Evolutionary conservation across 2,113 vertebrate species (phyloP), one percentile per base, ranked within the genome.

Genomic region (Semicossyphus pulcher): DNA sequence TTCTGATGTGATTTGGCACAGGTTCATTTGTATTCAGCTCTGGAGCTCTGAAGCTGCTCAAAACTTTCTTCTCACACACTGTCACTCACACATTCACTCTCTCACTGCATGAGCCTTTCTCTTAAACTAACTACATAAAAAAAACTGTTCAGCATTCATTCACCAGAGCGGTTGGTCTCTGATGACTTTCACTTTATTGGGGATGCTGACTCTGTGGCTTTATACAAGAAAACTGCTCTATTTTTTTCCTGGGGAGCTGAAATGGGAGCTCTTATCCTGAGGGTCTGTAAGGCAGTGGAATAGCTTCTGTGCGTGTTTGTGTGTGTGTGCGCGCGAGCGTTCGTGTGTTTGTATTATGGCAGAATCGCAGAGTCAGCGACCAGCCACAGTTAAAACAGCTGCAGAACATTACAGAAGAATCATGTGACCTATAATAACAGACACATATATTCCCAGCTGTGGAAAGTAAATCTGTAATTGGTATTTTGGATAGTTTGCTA

Each of bases 381-480:
- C 72, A 75, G 81, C 78, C 69, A 34, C 63, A 85, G 85, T 80
- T 39, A 74, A 80, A 44, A 87, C 91, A 92, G 89, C 90, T 92
- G 91, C 84, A 85, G 83, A 84, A 79, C 83, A 90, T 92, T 91
- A 91, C 80, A 79, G 72, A 69, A 58, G 81, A 80, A 23, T 56
- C 88, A 90, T 75, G 83, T 90, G 91, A 91, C 77, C 80, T 72
- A 45, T 65, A 86, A 78, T 83, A 66, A 79, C 71, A 86, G 74
- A 74, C 59, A 65, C 34, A 70, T 68, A 76, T 70, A 72, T 68
- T 63, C 53, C 65, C 80, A 78, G 75, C 69, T 78, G 81, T 80
- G 78, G 69, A 88, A 80, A 87, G 65, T 29, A 60, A 83, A 76
- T 44, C 67, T 64, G 71, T 81, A 81, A 86, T 84, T 82, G 72